A percentile compares a stretch with the other conserved stretches of the same genome.
phyloP scores from a whole-genome alignment of 2,113 vertebrate genomes.

The Plecturocebus donacophilus region DNA sequence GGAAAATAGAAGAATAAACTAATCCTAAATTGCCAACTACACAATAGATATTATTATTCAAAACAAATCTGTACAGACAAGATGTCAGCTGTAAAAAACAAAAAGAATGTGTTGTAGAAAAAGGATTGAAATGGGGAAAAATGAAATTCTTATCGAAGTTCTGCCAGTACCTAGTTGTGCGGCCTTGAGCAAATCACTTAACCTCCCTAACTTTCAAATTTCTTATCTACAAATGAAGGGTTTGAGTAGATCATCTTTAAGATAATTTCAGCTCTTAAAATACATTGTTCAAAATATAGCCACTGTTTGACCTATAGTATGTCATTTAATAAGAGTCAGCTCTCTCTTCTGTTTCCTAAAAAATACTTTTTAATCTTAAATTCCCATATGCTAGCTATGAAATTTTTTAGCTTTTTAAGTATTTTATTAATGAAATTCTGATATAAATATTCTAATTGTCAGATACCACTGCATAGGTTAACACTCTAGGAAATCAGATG shows the following conservation, averaged over 20 bases:
- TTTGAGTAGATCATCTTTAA: not conserved
- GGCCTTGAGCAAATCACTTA: not conserved
- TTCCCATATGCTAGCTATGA: not conserved
- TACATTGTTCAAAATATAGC: not conserved
- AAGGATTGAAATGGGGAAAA: not conserved
- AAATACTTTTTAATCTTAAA: not conserved
- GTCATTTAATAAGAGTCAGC: not conserved
- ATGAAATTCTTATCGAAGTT: not conserved
- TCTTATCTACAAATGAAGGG: not conserved
- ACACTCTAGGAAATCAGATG: not conserved
- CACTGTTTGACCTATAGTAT: not conserved
- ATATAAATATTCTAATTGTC: not conserved
- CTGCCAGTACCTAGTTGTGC: not conserved
- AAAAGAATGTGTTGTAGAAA: not conserved
- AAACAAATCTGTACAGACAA: not conserved
- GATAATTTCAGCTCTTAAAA: conserved; percentile 1
- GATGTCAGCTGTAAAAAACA: not conserved
- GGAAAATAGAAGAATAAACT: not conserved
- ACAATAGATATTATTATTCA: not conserved
- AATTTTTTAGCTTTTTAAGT: not conserved
- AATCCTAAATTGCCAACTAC: not conserved
- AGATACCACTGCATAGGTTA: not conserved
- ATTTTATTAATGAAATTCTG: not conserved
- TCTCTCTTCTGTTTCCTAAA: not conserved
- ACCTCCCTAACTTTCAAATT: not conserved